Evolutionary conservation across 2,113 vertebrate genomes (phyloP), one percentile per base, ranked within the genome.

Genomic region (Oncorhynchus keta): DNA sequence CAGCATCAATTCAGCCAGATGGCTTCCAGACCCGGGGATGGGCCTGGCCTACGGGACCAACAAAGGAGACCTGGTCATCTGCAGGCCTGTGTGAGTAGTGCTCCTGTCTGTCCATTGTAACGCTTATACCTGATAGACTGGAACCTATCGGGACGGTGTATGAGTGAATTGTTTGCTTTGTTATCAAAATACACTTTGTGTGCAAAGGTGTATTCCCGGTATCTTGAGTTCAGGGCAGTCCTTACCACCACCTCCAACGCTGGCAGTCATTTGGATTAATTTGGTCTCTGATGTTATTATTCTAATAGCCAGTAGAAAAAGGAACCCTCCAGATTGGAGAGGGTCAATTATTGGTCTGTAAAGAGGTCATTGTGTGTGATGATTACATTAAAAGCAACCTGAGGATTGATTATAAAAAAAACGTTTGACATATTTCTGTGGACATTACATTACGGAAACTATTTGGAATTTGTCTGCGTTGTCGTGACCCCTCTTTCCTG

Each of bases 61-160:
- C 93, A 99, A 99, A 83, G 98, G 98, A 72, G 98, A 99, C 92
- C 92, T 99, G 90, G 97, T 99, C 88, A 99, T 99, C 82, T 99
- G 97, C 86, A 93, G 98, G 75, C 98, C 98, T 73, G 97, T 98
- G 98, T 99, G 94, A 98, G 98, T 62, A 98, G 98, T 62, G 59
- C 8, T 16, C n/a, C 18, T 24, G 7, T 62, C 5, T 62, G 7
- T 62, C 7, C 5, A 24, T 22, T 9, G 20, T 11, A 62, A 24
- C 2, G 13, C 59, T 16, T 45, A 8, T 49, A 24, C 70, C 20
- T 35, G n/a, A 51, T 20, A 13, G n/a, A 71, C 18, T 16, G 5
- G 9, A 20, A 13, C 16, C 7, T 5, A 55, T 55, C 51, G 1
- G 16, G 51, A 55, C 51, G 4, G 16, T 55, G 51, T 16, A 55